Percentiles rank a stretch among this genome's conserved stretches.
Conservation (phyloP, 1,140 invertebrate genomes). For the Zaprionus vittiger region DNA sequence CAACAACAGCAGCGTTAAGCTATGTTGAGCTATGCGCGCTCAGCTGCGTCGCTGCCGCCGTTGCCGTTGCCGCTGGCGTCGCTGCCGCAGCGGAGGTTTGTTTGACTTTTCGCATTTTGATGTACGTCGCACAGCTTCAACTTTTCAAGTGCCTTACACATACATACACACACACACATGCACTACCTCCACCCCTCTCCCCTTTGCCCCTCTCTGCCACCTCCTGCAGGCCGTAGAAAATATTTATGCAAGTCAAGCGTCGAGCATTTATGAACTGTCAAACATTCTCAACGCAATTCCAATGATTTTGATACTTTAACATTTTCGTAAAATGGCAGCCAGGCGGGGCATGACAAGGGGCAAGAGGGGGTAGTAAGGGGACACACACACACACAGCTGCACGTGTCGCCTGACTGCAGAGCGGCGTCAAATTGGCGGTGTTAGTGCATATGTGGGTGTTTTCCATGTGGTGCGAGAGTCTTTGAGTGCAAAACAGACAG, state of each 20-base stretch:
- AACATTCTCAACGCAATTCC: constrained; percentile 84
- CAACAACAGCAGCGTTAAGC: constrained; percentile 22
- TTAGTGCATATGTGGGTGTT: constrained; percentile 79
- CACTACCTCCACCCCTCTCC: background rate
- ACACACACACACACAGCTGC: constrained; percentile 37
- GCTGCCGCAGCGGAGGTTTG: constrained; percentile 60
- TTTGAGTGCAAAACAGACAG: constrained; percentile 25
- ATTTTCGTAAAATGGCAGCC: constrained; percentile 81
- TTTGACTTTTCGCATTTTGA: constrained; percentile 80
- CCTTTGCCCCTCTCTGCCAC: background rate
- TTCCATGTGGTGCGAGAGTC: constrained; percentile 50
- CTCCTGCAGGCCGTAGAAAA: constrained; percentile 63
- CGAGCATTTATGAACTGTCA: constrained; percentile 84
- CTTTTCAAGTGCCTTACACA: constrained; percentile 64
- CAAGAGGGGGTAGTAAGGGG: constrained; percentile 1
- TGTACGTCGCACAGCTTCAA: constrained; percentile 54
- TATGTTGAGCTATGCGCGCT: constrained; percentile 51
- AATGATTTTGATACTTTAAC: constrained; percentile 84
- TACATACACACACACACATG: constrained; percentile 49
- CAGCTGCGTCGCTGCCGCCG: constrained; percentile 29
- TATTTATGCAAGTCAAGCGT: constrained; percentile 84
- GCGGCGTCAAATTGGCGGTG: constrained; percentile 80
- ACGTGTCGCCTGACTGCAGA: constrained; percentile 29
- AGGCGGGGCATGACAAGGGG: constrained; percentile 27
- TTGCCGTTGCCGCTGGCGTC: constrained; percentile 3